Percentiles rank a stretch among this genome's conserved stretches.
phyloP scores from a whole-genome alignment of 2,113 vertebrate species.

The Myiagra hebetior region DNA sequence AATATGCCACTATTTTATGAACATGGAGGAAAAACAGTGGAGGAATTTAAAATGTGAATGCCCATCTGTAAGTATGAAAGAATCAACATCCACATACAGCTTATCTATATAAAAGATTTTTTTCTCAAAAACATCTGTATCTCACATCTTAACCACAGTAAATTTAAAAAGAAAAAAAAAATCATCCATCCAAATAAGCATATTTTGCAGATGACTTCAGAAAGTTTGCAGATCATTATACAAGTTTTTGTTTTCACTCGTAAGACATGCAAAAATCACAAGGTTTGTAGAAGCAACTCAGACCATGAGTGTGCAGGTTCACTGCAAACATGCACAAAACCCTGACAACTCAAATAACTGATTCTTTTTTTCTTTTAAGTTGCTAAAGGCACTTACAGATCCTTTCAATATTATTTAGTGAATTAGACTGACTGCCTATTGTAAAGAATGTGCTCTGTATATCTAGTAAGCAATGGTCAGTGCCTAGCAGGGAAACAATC shows the following conservation, averaged over 20 bases:
- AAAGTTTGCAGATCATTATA: background rate
- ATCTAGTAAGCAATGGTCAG: background rate
- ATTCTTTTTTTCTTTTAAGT: background rate
- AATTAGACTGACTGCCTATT: background rate
- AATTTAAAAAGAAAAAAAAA: background rate
- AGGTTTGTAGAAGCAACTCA: background rate
- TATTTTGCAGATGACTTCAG: background rate
- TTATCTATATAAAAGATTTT: background rate
- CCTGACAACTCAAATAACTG: background rate
- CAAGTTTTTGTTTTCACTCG: background rate
- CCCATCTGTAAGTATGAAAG: background rate
- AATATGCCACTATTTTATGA: background rate
- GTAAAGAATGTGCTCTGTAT: background rate
- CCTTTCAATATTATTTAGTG: background rate
- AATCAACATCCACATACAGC: background rate
- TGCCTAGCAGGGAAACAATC: background rate
- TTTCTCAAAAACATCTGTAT: background rate
- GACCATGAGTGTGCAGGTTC: fast-evolving
- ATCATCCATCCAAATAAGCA: background rate
- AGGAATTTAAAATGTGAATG: background rate
- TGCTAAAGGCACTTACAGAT: background rate
- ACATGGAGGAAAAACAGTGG: background rate
- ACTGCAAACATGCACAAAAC: background rate
- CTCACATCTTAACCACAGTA: background rate
- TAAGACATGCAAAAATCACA: background rate